A percentile compares a stretch with the other conserved stretches of the same genome.
These are phyloP conservation scores for Dasyprocta punctata DNA, from an alignment of 2,113 vertebrate species.

Conservation along the genomic window DNA sequence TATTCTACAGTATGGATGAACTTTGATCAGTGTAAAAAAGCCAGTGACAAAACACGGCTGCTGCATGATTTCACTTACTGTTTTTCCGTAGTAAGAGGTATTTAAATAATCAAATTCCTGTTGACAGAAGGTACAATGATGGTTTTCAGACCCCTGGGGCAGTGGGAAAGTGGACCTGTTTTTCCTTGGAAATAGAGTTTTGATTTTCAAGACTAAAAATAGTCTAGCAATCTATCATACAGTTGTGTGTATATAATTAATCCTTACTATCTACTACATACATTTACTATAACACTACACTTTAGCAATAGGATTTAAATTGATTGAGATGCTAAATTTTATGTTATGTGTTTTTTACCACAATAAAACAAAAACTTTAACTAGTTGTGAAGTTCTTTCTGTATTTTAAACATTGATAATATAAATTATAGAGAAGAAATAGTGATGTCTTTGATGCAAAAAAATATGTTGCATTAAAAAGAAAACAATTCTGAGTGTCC, in stretches of 20 bases:
- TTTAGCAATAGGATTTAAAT: neutral
- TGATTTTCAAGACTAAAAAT: neutral
- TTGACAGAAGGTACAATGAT: neutral
- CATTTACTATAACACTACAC: neutral
- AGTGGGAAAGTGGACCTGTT: neutral
- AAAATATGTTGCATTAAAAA: neutral
- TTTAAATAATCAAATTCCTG: neutral
- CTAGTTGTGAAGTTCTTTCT: neutral
- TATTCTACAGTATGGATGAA: neutral
- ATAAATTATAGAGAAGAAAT: neutral
- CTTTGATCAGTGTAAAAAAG: neutral
- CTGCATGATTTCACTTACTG: neutral
- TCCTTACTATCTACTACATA: neutral
- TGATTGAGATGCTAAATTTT: neutral
- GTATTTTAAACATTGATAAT: neutral
- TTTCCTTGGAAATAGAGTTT: neutral
- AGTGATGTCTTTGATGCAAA: too few relatives aligned
- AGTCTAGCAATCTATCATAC: neutral
- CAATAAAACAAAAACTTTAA: neutral
- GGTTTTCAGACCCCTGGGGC: neutral
- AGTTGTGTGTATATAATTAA: neutral
- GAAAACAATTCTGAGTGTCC: neutral
- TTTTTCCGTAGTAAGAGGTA: neutral
- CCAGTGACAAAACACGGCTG: neutral
- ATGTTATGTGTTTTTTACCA: neutral